Conservation (phyloP, 2,888 invertebrate species). For the Stenotaenia linearis region DNA sequence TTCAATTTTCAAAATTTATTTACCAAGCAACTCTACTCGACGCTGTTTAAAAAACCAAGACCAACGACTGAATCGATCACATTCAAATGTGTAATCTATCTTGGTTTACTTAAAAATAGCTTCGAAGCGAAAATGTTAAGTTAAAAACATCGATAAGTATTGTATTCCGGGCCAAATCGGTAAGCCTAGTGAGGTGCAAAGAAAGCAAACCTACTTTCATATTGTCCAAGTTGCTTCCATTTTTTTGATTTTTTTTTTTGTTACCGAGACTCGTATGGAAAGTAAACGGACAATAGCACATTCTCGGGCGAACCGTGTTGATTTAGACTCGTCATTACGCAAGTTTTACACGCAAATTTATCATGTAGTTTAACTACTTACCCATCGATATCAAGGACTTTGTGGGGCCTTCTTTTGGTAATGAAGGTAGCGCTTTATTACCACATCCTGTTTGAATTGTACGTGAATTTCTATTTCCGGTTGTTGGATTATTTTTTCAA, state of each 20-base stretch:
- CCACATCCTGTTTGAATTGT: conserved; percentile 17
- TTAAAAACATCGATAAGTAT: not conserved
- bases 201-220: conserved; percentile 21
- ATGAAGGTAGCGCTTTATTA: conserved; percentile 21
- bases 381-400: conserved; percentile 16
- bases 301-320: not conserved
- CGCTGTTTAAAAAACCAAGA: not conserved
- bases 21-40: too few species aligned
- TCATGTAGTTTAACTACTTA: not conserved
- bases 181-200: conserved; percentile 19
- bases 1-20: too few species aligned
- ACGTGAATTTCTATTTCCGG: not conserved
- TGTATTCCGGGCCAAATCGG: not conserved
- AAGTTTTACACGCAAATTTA: not conserved
- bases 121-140: not conserved
- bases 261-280: not conserved
- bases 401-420: conserved; percentile 8
- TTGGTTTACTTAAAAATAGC: not conserved
- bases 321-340: not conserved
- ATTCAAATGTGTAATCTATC: not conserved
- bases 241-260: conserved; percentile 10
- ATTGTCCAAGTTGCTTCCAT: conserved; percentile 12
- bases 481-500: not conserved
- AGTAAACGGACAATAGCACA: not conserved
- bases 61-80: not conserved